Evolutionary conservation across 2,113 vertebrate species (phyloP).

Genomic region (Ancistrus triradiatus): DNA sequence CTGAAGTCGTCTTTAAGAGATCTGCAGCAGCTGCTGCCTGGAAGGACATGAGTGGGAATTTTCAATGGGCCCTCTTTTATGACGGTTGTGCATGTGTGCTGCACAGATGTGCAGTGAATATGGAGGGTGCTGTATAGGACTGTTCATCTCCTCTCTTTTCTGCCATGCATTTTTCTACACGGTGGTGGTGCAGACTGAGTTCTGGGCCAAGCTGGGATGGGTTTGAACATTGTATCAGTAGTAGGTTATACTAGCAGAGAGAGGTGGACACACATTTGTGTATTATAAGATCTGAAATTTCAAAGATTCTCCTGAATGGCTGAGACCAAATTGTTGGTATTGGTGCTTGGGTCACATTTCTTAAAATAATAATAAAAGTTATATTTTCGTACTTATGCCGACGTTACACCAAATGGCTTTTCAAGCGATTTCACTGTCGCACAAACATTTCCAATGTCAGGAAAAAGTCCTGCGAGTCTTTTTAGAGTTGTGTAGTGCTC

Average conservation of each 20-base stretch:
- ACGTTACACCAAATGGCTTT: too few species aligned
- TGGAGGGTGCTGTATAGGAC: constrained; percentile 15
- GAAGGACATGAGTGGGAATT: constrained; percentile 10
- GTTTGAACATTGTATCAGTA: neutral
- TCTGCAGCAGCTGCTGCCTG: constrained; percentile 33
- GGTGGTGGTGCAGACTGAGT: constrained; percentile 7
- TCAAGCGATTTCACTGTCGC: too few species aligned
- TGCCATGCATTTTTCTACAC: neutral
- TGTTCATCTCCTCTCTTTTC: constrained; percentile 11
- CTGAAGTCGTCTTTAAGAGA: constrained; percentile 11
- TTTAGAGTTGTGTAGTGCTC: too few species aligned
- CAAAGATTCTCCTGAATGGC: too few species aligned
- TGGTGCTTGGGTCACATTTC: too few species aligned
- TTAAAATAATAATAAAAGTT: too few species aligned
- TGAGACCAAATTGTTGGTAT: too few species aligned
- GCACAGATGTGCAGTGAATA: constrained; percentile 44
- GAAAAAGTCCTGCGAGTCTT: too few species aligned
- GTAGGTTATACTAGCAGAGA: neutral
- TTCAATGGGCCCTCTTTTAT: constrained; percentile 28
- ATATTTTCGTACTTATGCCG: too few species aligned
- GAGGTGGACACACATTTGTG: too few species aligned
- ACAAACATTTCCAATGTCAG: too few species aligned
- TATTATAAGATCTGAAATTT: too few species aligned
- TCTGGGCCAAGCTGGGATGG: constrained; percentile 3
- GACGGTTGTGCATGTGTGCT: constrained; percentile 25